phyloP scores from a whole-genome alignment of 2,113 vertebrate species.

The Grallaria varia region DNA sequence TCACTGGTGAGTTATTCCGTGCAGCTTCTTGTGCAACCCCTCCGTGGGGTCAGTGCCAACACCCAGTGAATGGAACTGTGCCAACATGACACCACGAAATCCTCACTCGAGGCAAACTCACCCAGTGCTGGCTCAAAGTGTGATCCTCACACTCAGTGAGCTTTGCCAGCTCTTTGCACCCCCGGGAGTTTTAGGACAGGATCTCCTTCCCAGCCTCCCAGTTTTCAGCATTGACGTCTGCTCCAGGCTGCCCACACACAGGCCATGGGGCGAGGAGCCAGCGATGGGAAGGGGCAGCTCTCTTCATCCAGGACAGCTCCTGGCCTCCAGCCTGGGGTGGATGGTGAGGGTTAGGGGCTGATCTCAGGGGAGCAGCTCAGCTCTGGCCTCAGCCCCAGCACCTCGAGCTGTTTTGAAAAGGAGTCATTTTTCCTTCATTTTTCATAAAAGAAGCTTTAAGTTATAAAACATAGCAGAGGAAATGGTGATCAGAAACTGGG shows the following conservation, averaged over 20 bases:
- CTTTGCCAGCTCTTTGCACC: neutral
- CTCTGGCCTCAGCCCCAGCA: neutral
- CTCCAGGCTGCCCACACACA: neutral
- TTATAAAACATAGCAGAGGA: neutral
- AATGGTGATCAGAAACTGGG: neutral
- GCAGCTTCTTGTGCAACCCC: neutral
- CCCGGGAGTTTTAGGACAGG: neutral
- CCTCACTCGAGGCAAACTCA: neutral
- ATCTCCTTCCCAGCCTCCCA: constrained; percentile 3
- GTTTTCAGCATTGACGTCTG: neutral
- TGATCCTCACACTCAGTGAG: neutral
- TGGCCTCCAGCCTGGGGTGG: neutral
- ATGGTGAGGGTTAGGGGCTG: neutral
- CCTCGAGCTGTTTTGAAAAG: neutral
- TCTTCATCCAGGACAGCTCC: neutral
- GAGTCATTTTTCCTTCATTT: neutral
- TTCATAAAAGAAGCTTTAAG: neutral
- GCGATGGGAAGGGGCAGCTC: neutral
- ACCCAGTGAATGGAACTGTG: neutral
- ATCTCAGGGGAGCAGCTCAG: neutral
- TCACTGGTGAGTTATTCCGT: fast-evolving
- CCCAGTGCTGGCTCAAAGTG: neutral
- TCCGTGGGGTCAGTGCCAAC: neutral
- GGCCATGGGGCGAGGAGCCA: neutral
- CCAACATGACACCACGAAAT: neutral